Conservation (phyloP, 1,140 invertebrate genomes). For the Drosophila chauvacae region DNA sequence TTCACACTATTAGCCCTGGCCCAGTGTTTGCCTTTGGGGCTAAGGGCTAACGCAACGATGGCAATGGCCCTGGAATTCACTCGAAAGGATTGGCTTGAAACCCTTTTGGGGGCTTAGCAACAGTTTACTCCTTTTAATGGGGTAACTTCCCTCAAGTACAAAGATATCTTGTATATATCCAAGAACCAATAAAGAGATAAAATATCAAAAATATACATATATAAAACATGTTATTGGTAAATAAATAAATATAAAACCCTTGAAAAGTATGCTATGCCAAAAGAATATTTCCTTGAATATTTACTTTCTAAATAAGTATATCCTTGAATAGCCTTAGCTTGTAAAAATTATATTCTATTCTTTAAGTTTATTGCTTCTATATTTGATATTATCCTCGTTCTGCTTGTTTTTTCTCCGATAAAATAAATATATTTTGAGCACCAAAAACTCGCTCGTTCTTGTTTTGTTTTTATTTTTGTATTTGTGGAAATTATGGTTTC, state of each 20-base stretch:
- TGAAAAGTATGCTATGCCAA: too few relatives aligned
- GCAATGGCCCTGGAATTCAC: constrained; percentile 49
- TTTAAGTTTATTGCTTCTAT: not conserved
- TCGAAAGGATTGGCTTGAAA: constrained; percentile 58
- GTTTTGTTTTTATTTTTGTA: not conserved
- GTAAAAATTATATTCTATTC: too few relatives aligned
- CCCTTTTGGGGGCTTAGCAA: constrained; percentile 43
- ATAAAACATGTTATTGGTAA: not conserved
- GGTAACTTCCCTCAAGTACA: constrained; percentile 12
- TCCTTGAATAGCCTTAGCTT: too few relatives aligned
- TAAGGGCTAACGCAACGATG: not conserved
- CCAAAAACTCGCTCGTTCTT: not conserved
- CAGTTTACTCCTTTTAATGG: constrained; percentile 28
- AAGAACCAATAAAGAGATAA: not conserved
- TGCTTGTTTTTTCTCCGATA: not conserved
- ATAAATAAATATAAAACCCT: not conserved
- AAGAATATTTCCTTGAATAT: too few relatives aligned
- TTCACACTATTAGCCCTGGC: constrained; percentile 68
- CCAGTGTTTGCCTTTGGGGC: constrained; percentile 57
- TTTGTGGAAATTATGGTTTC: constrained; percentile 24
- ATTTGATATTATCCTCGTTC: not conserved
- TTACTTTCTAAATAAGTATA: too few relatives aligned
- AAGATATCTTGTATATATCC: not conserved
- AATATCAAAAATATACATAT: not conserved
- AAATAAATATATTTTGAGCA: not conserved